Evolutionary conservation across 2,113 vertebrate genomes (phyloP), one percentile per base, ranked within the genome.

Genomic region (Progne subis): DNA sequence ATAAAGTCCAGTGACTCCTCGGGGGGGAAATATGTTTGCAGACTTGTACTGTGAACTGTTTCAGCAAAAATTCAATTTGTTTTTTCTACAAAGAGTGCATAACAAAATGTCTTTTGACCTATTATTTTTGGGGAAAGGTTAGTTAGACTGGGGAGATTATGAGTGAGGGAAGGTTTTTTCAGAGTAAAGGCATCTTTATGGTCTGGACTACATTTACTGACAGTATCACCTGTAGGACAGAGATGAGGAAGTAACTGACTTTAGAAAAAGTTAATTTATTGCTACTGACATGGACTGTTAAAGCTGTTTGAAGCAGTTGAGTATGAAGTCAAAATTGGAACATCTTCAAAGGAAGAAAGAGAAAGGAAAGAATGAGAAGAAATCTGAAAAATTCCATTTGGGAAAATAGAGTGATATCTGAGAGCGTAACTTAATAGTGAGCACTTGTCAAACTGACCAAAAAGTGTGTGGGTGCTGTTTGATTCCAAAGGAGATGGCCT

Each of bases 61-160:
- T 80, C 34, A 68, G 41, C 1, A 31, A 71, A 5, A 10, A 60
- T 47, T 64, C 21, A 21, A 6, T 25, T 15, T 7, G 0, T 37
- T 34, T 57, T 71, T 52, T 37, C 14, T 28, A 44, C 29, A 32
- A 88, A 49, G 2, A 28, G 0, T n/a, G 13, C 5, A 37, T 14
- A 72, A 31, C 3, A 64, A 80, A 68, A 63, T 25, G 9, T 9
- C 9, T 14, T 76, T 16, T 24, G 19, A 55, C 2, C 3, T 59
- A 19, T 17, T 67, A 23, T 53, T 76, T 70, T 16, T 0, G 0
- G 0, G 5, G 8, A 3, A 37, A 86, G 12, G 5, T 11, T 41
- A 25, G 5, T 50, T 60, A 60, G 23, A 68, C 5, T 5, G 0
- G 5, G 4, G 26, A 23, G 8, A 50, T 59, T 76, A 26, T 29